Evolutionary conservation across 2,888 invertebrate genomes (phyloP).

Genomic region (Latrodectus hesperus): DNA sequence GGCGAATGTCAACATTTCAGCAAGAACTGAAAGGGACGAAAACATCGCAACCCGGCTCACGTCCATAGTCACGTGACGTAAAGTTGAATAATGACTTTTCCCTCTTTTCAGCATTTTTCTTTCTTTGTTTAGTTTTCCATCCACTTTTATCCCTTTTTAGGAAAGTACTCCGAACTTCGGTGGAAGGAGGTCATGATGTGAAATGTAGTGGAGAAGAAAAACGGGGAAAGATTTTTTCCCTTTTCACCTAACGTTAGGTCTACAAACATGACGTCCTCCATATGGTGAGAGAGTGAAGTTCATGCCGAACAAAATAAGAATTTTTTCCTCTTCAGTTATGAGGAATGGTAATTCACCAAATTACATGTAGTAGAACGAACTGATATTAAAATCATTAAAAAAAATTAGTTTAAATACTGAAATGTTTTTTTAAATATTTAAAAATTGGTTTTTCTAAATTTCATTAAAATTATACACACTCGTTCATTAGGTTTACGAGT

Average conservation of each 20-base stretch:
- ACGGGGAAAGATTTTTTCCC: slow-evolving; percentile 22
- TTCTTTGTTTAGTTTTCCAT: background rate
- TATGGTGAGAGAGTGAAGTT: no score
- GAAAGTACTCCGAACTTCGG: slow-evolving; percentile 15
- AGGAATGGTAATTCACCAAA: no score
- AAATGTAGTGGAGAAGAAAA: slow-evolving; percentile 21
- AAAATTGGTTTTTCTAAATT: no score
- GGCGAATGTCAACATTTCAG: slow-evolving; percentile 58
- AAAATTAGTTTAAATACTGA: no score
- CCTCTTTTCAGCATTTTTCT: slow-evolving; percentile 4
- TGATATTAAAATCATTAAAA: no score
- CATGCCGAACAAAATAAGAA: no score
- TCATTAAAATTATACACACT: no score
- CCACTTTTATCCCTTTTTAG: background rate
- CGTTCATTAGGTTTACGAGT: no score
- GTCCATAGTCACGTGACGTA: slow-evolving; percentile 41
- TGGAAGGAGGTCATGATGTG: slow-evolving; percentile 33
- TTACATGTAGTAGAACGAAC: no score
- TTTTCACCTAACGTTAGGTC: slow-evolving; percentile 1
- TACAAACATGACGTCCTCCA: background rate
- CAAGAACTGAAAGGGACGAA: slow-evolving; percentile 18
- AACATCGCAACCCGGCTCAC: slow-evolving; percentile 50
- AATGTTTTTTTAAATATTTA: no score
- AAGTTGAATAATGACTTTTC: slow-evolving; percentile 49
- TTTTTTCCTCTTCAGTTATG: no score